Conservation (phyloP, 2,113 vertebrate genomes). For the Anarhynchus alexandrinus region DNA sequence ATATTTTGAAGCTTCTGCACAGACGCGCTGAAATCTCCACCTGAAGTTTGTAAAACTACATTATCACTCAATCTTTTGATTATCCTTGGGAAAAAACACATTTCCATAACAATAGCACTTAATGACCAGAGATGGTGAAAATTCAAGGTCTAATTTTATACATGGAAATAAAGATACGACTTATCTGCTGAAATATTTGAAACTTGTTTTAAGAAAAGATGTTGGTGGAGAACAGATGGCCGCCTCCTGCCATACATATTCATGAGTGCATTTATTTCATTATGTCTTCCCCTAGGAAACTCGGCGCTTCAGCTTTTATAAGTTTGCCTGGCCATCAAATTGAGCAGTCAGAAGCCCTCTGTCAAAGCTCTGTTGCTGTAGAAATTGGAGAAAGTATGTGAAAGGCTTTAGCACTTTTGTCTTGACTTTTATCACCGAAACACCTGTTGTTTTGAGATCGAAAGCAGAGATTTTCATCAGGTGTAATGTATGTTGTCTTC, state of each 20-base stretch:
- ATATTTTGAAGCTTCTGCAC: neutral
- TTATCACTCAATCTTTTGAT: neutral
- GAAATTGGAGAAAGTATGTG: conserved; percentile 59
- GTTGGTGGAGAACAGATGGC: conserved; percentile 73
- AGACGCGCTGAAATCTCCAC: neutral
- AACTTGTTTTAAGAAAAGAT: conserved; percentile 61
- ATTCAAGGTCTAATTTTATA: conserved; percentile 37
- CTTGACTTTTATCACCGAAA: conserved; percentile 45
- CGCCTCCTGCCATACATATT: conserved; percentile 69
- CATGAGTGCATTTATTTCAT: conserved; percentile 74
- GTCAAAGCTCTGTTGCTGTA: conserved; percentile 65
- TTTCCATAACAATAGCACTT: conserved; percentile 20
- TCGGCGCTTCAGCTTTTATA: conserved; percentile 62
- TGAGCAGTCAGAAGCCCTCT: conserved; percentile 73
- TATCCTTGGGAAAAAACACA: neutral
- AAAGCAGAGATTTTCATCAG: neutral
- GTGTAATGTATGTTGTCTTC: neutral
- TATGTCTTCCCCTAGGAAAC: conserved; percentile 70
- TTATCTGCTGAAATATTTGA: conserved; percentile 25
- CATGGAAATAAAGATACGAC: neutral
- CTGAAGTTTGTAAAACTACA: neutral
- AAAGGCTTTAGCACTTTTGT: conserved; percentile 58
- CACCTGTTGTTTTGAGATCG: conserved; percentile 58
- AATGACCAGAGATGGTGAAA: neutral
- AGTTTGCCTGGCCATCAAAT: conserved; percentile 68